A percentile compares a stretch with the other conserved stretches of the same genome.
phyloP scores from a whole-genome alignment of 1,140 invertebrate species.

The Scylla paramamosain region DNA sequence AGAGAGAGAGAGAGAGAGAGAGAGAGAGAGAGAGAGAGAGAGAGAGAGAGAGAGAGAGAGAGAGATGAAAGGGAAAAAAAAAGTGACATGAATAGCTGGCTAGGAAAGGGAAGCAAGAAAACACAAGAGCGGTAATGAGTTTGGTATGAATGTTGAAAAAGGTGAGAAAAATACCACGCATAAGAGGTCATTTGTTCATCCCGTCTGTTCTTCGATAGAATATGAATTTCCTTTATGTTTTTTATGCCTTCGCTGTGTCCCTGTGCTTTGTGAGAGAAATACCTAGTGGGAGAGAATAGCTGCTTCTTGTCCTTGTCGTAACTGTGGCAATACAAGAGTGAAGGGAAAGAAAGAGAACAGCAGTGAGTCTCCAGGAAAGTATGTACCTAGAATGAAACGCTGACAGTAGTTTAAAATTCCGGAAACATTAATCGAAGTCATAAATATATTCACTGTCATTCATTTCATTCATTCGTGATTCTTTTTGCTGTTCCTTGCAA shows the following conservation, averaged over 20 bases:
- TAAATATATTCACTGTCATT: too few relatives aligned
- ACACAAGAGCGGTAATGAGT: background rate
- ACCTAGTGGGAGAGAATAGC: too few relatives aligned
- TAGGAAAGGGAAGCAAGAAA: background rate
- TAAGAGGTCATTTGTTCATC: background rate
- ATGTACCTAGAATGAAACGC: too few relatives aligned
- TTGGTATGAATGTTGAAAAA: background rate
- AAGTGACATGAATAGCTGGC: background rate
- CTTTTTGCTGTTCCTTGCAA: background rate
- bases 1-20: slow-evolving; percentile 32
- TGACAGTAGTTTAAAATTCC: too few relatives aligned
- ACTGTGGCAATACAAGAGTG: too few relatives aligned
- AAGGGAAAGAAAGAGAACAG: too few relatives aligned
- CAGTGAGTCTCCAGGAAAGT: too few relatives aligned
- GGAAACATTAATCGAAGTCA: too few relatives aligned
- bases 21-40: slow-evolving; percentile 30
- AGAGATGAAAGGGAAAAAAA: background rate
- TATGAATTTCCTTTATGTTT: background rate
- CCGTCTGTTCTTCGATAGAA: background rate
- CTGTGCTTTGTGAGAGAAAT: too few relatives aligned
- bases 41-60: slow-evolving; percentile 36
- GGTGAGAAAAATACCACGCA: background rate
- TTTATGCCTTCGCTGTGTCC: background rate
- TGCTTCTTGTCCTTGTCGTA: too few relatives aligned
- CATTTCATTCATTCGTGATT: too few relatives aligned